Percentiles rank a stretch among this genome's conserved stretches.
phyloP scores from a whole-genome alignment of 2,888 invertebrate species.

The Phlogophora meticulosa region DNA sequence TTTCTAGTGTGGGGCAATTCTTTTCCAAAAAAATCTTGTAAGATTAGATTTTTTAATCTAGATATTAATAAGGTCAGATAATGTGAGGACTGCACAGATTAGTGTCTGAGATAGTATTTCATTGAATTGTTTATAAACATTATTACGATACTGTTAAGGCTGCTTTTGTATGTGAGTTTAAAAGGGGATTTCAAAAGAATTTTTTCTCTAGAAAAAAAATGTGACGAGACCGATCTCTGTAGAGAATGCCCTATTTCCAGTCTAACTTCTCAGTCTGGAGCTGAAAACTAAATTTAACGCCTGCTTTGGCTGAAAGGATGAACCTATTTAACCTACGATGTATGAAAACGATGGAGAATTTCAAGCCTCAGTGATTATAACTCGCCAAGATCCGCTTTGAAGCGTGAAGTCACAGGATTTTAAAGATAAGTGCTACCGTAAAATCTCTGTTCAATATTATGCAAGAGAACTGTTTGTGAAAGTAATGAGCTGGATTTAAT shows the following conservation, averaged over 20 bases:
- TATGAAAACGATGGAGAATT: constrained; percentile 44
- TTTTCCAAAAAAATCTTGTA: too few relatives aligned
- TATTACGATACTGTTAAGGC: too few relatives aligned
- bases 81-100: too few relatives aligned
- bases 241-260: constrained; percentile 8
- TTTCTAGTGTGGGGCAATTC: too few relatives aligned
- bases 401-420: constrained; percentile 15
- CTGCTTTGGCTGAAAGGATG: constrained; percentile 10
- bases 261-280: constrained; percentile 4
- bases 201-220: too few relatives aligned
- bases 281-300: constrained; percentile 38
- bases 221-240: not conserved
- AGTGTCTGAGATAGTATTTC: too few relatives aligned
- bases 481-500: not conserved
- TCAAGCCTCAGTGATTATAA: constrained; percentile 42
- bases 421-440: constrained; percentile 27
- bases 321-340: constrained; percentile 25
- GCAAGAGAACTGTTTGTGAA: not conserved
- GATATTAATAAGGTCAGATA: too few relatives aligned
- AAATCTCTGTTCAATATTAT: constrained; percentile 18
- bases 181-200: too few relatives aligned
- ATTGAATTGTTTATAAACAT: too few relatives aligned
- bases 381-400: constrained; percentile 28
- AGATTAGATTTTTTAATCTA: too few relatives aligned
- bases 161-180: too few relatives aligned